Conservation (phyloP, 1,140 invertebrate species). For the Oncopeltus fasciatus region DNA sequence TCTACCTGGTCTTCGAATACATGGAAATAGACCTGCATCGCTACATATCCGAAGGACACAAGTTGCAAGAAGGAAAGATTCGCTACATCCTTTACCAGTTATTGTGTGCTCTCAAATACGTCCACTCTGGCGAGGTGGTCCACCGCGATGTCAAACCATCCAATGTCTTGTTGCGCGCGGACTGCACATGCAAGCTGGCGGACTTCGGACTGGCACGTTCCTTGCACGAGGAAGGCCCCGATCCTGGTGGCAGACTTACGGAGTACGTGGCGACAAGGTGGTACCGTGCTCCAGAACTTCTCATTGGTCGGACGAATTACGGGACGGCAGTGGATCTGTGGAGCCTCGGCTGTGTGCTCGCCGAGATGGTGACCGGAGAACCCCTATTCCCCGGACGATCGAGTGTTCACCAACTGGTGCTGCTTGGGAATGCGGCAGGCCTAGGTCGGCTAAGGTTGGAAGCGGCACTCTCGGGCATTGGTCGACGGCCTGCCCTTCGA, state of each 20-base stretch:
- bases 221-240: conserved; percentile 41
- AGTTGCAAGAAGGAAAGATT: conserved; percentile 87
- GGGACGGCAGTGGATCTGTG: conserved; percentile 97
- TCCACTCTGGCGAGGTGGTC: conserved; percentile 94
- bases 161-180: conserved; percentile 56
- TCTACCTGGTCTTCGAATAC: conserved; percentile 94
- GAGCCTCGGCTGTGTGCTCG: conserved; percentile 91
- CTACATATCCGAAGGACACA: conserved; percentile 83
- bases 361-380: conserved; percentile 79
- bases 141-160: conserved; percentile 86
- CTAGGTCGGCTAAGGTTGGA: background rate
- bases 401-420: conserved; percentile 86
- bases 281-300: conserved; percentile 92
- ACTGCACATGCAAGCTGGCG: conserved; percentile 66
- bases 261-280: conserved; percentile 96
- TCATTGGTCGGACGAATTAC: conserved; percentile 75
- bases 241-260: conserved; percentile 46
- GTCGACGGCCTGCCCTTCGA: background rate
- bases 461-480: no score
- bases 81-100: conserved; percentile 94
- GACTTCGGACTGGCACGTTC: conserved; percentile 92
- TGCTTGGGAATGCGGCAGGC: conserved; percentile 68
- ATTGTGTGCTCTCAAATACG: conserved; percentile 83
- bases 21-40: conserved; percentile 97
- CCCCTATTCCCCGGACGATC: conserved; percentile 88